A percentile compares a stretch with the other conserved stretches of the same genome.
Evolutionary conservation across 1,140 invertebrate genomes (phyloP).

Genomic region (Gerris buenoi): DNA sequence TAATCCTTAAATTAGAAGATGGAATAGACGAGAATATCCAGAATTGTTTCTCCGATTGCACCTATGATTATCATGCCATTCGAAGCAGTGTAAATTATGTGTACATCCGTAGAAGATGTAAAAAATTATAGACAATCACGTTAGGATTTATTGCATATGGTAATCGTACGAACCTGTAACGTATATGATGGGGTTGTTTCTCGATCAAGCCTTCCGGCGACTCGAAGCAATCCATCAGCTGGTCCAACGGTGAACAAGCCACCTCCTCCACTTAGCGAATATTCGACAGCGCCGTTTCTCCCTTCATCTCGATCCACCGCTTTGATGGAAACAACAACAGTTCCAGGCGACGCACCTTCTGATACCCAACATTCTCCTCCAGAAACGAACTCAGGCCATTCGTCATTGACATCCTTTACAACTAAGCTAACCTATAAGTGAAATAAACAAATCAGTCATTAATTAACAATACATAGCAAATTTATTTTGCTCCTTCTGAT

Average conservation of each 20-base stretch:
- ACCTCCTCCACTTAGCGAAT: slow-evolving; percentile 44
- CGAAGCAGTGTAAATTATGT: too few species aligned
- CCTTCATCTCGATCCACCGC: slow-evolving; percentile 86
- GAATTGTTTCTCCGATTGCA: too few species aligned
- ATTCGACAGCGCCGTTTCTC: slow-evolving; percentile 82
- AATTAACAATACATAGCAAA: too few species aligned
- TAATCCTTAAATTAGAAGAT: too few species aligned
- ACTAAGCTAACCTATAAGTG: slow-evolving; percentile 64
- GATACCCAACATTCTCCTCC: slow-evolving; percentile 57
- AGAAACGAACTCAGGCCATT: slow-evolving; percentile 77
- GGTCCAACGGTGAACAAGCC: slow-evolving; percentile 67
- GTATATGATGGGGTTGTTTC: slow-evolving; percentile 34
- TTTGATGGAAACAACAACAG: slow-evolving; percentile 76
- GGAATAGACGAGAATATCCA: too few species aligned
- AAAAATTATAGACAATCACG: too few species aligned
- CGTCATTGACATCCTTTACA: slow-evolving; percentile 86
- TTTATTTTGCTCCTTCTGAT: too few species aligned
- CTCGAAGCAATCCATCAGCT: slow-evolving; percentile 69
- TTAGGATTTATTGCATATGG: too few species aligned
- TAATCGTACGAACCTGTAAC: not conserved
- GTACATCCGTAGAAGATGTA: too few species aligned
- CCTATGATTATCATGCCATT: too few species aligned
- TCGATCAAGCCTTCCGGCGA: slow-evolving; percentile 65
- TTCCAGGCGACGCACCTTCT: slow-evolving; percentile 79
- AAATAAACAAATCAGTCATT: too few species aligned